Evolutionary conservation across 2,797 vertebrate species (phyloP).

Genomic region (Brachyrhaphis roseni): DNA sequence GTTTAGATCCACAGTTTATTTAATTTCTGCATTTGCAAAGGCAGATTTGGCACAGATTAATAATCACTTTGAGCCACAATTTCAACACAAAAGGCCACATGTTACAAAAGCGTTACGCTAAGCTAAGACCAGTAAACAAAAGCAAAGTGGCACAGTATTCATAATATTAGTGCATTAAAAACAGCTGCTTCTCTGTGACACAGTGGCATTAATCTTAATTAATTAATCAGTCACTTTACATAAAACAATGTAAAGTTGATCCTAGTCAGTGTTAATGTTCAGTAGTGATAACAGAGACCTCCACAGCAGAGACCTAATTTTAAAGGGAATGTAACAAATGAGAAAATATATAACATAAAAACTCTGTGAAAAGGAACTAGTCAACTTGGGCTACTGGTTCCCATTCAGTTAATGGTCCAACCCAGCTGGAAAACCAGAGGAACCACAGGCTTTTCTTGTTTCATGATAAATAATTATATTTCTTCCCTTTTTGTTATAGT

Average conservation of each 20-base stretch:
- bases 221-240: conserved; percentile 29
- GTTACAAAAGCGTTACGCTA: conserved; percentile 15
- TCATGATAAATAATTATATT: conserved; percentile 9
- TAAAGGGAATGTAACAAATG: conserved; percentile 34
- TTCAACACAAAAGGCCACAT: conserved; percentile 15
- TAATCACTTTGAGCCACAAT: conserved; percentile 2
- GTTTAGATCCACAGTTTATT: conserved; percentile 1
- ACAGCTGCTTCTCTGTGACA: conserved; percentile 45
- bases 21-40: conserved; percentile 12
- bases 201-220: conserved; percentile 17
- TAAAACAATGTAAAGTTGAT: conserved; percentile 6
- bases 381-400: conserved; percentile 1
- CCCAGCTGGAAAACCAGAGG: conserved; percentile 12
- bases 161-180: conserved; percentile 65
- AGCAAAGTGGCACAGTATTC: conserved; percentile 43
- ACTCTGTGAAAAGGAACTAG: neutral
- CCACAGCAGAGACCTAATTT: neutral
- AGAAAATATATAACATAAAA: neutral
- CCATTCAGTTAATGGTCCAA: conserved; percentile 1
- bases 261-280: conserved; percentile 15
- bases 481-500: conserved; percentile 20
- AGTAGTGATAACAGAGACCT: conserved; percentile 35
- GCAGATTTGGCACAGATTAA: conserved; percentile 6
- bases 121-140: conserved; percentile 38
- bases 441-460: conserved; percentile 6